A percentile compares a stretch with the other conserved stretches of the same genome.
Evolutionary conservation across 2,797 vertebrate genomes (phyloP).

Genomic region (Rhinella marina): DNA sequence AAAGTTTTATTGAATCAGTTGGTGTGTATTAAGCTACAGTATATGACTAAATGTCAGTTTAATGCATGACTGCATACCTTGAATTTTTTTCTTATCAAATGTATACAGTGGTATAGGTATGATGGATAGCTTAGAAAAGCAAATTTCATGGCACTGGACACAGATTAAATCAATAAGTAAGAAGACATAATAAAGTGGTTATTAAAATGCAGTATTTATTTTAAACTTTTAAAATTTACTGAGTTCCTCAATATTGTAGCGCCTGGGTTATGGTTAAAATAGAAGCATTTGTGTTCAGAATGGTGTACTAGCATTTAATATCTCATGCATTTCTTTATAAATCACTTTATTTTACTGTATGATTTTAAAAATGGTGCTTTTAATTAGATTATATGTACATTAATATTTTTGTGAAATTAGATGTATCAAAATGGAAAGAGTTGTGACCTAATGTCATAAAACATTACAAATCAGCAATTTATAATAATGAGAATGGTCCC

Average conservation of each 20-base stretch:
- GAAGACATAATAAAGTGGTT: slow-evolving; percentile 38
- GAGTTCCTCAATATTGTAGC: neutral
- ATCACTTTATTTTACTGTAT: neutral
- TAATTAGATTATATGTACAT: neutral
- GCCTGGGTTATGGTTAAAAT: neutral
- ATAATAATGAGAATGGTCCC: too few relatives aligned
- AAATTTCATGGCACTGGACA: slow-evolving; percentile 59
- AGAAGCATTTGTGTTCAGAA: neutral
- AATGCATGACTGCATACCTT: slow-evolving; percentile 51
- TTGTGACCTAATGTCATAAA: too few relatives aligned
- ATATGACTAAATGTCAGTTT: slow-evolving; percentile 52
- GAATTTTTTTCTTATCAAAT: slow-evolving; percentile 55
- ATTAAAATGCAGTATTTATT: slow-evolving; percentile 42
- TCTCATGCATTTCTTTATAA: neutral
- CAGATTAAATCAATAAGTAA: slow-evolving; percentile 53
- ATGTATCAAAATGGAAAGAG: too few relatives aligned
- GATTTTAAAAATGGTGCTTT: neutral
- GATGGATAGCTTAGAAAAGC: slow-evolving; percentile 58
- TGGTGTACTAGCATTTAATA: neutral
- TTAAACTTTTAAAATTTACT: neutral
- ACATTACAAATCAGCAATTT: too few relatives aligned
- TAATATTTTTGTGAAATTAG: too few relatives aligned
- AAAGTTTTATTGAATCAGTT: slow-evolving; percentile 21
- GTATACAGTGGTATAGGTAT: slow-evolving; percentile 52
- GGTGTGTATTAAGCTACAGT: slow-evolving; percentile 33